These are phyloP conservation scores for Agrotis exclamationis DNA, from an alignment of 2,888 invertebrate genomes.

Conservation along the genomic window DNA sequence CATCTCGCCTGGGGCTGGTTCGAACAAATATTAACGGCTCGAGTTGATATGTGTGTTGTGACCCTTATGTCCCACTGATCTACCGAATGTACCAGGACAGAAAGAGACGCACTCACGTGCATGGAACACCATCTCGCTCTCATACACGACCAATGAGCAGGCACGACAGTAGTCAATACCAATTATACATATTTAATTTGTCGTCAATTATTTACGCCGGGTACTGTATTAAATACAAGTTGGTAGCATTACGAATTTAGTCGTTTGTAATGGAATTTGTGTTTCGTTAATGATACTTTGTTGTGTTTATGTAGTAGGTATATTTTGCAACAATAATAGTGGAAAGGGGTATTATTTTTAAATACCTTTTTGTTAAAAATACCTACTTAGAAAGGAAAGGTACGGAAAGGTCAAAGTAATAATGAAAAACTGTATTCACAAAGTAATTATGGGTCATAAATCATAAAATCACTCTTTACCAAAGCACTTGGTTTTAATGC, in stretches of 20 bases:
- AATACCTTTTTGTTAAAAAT: too few relatives aligned
- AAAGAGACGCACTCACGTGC: slow-evolving; percentile 61
- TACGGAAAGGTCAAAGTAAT: slow-evolving; percentile 12
- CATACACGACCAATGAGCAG: slow-evolving; percentile 39
- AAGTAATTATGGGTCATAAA: slow-evolving; percentile 33
- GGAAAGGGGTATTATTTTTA: too few relatives aligned
- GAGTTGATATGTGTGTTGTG: too few relatives aligned
- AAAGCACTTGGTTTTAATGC: slow-evolving; percentile 9
- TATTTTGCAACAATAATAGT: not conserved
- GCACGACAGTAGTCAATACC: slow-evolving; percentile 37
- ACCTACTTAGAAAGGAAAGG: too few relatives aligned
- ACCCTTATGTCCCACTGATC: slow-evolving; percentile 48
- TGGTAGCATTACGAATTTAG: slow-evolving; percentile 26
- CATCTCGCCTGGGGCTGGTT: too few relatives aligned
- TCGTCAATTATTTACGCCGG: slow-evolving; percentile 43
- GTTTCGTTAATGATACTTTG: slow-evolving; percentile 24
- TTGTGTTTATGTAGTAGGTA: slow-evolving; percentile 6
- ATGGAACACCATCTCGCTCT: slow-evolving; percentile 53
- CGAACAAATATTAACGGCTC: too few relatives aligned
- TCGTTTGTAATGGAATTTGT: slow-evolving; percentile 44
- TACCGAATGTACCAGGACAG: slow-evolving; percentile 51
- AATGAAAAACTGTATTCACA: slow-evolving; percentile 11
- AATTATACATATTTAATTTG: slow-evolving; percentile 49
- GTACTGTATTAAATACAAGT: slow-evolving; percentile 34
- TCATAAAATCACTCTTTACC: slow-evolving; percentile 19